Base-by-base conservation (phyloP, 2,797 vertebrate species). In the Alcedo atthis region DNA sequence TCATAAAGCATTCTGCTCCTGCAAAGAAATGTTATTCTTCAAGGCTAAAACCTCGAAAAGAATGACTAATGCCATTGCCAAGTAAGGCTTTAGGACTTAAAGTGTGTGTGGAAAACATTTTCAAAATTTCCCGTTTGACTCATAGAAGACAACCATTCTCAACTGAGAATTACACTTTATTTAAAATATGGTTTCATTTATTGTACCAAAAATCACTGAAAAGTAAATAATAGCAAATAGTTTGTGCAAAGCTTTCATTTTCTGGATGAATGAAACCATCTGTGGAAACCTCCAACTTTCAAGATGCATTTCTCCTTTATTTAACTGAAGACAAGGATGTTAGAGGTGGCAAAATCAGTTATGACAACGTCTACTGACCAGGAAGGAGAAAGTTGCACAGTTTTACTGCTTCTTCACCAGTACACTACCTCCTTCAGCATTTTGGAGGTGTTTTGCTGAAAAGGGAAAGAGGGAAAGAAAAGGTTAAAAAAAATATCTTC, bases 151-250 rank as follows among this genome's bases (percentile, higher is more conserved):
- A 14, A 2, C 2, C 21, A 25, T 84, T 82, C 35, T 79, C 69
- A 73, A 51, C 7, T 9, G 14, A 42, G 4, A 2, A 62, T 7
- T 73, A 4, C 15, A 59, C 8, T 69, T 74, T 26, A 79, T 81
- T 80, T 79, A 78, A 93, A 89, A 90, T 62, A 33, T 30, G 24
- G 26, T 62, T 85, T 66, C 19, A 28, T 84, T 94, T 53, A 66
- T 61, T 43, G 9, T 20, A 12, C 30, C 20, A 63, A 84, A 59
- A 84, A 74, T n/a, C 30, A 79, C 35, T 80, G 21, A 75, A 45
- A 77, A 81, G 9, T 32, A 28, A 45, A 46, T 70, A 94, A 76
- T 14, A 51, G 8, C 10, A 76, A 63, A 33, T 11, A 78, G 22
- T 20, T 85, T 87, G 7, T 53, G n/a, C 22, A 87, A 84, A 83